These are phyloP conservation scores for Ceratothoa steindachneri DNA, from an alignment of 2,888 invertebrate genomes.

Conservation along the genomic window DNA sequence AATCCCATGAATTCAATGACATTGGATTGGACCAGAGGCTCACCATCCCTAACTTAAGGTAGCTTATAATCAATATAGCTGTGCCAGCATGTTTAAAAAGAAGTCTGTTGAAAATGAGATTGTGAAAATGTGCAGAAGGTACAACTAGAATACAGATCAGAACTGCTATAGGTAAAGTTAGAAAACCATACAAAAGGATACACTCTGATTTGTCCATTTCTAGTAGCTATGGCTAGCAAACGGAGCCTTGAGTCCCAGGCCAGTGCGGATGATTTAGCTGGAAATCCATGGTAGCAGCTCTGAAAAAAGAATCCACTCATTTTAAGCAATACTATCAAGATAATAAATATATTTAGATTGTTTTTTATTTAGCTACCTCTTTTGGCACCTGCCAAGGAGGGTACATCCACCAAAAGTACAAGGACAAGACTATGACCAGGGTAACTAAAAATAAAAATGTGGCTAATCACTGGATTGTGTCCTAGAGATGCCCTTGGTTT, in stretches of 20 bases:
- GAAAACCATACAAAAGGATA: constrained; percentile 57
- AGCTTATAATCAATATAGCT: too few relatives aligned
- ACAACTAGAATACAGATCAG: too few relatives aligned
- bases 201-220: constrained; percentile 81
- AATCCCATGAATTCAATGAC: too few relatives aligned
- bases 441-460: too few relatives aligned
- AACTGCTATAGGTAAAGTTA: neutral
- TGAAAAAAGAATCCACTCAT: constrained; percentile 57
- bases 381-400: neutral
- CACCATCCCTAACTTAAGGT: too few relatives aligned
- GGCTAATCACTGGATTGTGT: too few relatives aligned
- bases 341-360: neutral
- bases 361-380: neutral
- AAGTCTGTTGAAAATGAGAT: too few relatives aligned
- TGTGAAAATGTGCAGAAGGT: too few relatives aligned
- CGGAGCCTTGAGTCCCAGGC: constrained; percentile 86
- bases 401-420: neutral
- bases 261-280: constrained; percentile 88
- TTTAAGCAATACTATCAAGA: neutral
- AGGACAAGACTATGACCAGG: too few relatives aligned
- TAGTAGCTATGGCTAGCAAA: constrained; percentile 88
- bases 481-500: too few relatives aligned
- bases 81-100: too few relatives aligned
- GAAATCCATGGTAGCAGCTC: constrained; percentile 96
- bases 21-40: too few relatives aligned